Base-by-base conservation (phyloP, 2,797 vertebrate genomes). In the Helarctos malayanus region DNA sequence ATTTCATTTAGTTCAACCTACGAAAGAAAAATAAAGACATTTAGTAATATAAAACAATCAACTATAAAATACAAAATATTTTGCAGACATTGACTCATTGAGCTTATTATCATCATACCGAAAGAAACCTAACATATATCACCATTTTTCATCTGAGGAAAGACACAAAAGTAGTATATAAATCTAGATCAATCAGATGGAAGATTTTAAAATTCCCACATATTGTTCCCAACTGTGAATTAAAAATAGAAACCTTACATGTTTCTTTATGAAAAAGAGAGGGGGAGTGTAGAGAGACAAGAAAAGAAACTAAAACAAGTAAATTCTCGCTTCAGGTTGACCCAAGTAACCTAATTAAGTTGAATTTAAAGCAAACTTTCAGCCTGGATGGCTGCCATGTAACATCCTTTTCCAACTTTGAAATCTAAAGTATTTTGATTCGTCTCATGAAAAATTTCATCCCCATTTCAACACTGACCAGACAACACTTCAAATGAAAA, bases 1-100 rank as follows among this genome's bases (percentile, higher is more conserved):
- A 99, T 99, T 98, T 99, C 99, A 86, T 99, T 99, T 97, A 99
- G 97, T 98, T 99, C 99, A 98, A 99, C 99, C 99, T 99, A 98
- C 85, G 96, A 96, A 94, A 52, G 21, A 91, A 76, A 95, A 97
- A 87, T 3, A 97, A 65, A 95, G 13, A 94, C 57, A 87, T 35
- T 38, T 65, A 13, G 45, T 47, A 49, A 93, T 38, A 63, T 19
- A 68, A 89, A 96, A 68, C 65, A 41, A 65, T n/a, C 23, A 75
- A 35, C 57, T 69, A 52, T 47, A 49, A 86, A 80, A n/a, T 52
- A 0, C 32, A 89, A 16, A 91, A 45, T 32, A 93, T 76, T 83
- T 82, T 94, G 13, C 47, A 86, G 19, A 68, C n/a, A 68, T 32
- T 93, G 75, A 95, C 35, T 94, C 59, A 87, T 38, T 38, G 19